Percentiles rank a stretch among this genome's conserved stretches.
phyloP scores from a whole-genome alignment of 2,113 vertebrate species.

The Cranoglanis bouderius region DNA sequence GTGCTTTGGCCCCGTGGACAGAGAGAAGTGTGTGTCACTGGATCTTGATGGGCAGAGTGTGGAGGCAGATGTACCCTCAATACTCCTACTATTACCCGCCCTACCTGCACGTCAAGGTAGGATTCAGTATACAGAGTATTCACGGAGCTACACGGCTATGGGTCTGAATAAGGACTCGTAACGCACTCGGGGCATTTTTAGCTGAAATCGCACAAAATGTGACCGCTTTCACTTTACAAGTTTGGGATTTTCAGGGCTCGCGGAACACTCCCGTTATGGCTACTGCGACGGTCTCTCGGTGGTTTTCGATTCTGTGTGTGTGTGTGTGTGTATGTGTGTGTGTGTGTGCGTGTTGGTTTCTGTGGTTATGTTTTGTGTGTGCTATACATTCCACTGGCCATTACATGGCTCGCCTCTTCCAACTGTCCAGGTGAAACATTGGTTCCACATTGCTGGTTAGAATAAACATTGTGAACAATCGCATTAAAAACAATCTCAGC shows the following conservation, averaged over 20 bases:
- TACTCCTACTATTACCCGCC: conserved; percentile 87
- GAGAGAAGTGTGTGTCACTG: conserved; percentile 17
- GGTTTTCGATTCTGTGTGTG: background rate
- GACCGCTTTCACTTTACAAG: background rate
- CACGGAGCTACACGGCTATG: background rate
- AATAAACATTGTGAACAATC: background rate
- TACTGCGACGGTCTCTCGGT: background rate
- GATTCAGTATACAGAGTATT: background rate
- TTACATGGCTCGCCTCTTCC: conserved; percentile 26
- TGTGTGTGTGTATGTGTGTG: background rate
- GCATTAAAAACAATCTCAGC: background rate
- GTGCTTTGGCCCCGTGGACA: conserved; percentile 16
- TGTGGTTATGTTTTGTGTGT: conserved; percentile 7
- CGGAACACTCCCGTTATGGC: background rate
- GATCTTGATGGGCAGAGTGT: conserved; percentile 88
- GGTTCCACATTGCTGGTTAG: conserved; percentile 15
- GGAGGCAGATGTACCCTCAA: conserved; percentile 89
- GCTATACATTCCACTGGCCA: conserved; percentile 37
- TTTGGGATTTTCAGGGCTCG: background rate
- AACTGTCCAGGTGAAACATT: conserved; percentile 37
- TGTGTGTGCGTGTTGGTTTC: conserved; percentile 18
- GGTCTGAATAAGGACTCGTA: background rate
- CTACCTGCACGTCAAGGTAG: conserved; percentile 79
- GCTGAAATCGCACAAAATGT: background rate
- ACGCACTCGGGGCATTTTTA: background rate